Evolutionary conservation across 2,888 invertebrate genomes (phyloP).

Genomic region (Drosophila limbata): DNA sequence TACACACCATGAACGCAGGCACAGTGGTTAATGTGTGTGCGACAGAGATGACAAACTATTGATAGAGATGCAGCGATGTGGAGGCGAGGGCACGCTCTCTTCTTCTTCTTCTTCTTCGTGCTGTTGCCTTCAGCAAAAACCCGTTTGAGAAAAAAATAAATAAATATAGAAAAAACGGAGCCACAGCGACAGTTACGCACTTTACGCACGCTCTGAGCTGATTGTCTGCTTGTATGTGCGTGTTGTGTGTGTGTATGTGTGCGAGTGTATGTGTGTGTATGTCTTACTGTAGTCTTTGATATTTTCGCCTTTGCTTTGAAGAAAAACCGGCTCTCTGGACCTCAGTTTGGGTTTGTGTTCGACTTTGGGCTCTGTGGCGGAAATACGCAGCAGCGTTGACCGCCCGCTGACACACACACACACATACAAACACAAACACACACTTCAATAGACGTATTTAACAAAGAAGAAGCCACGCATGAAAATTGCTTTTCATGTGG

Average conservation of each 20-base stretch:
- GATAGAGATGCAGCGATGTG: constrained; percentile 33
- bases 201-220: constrained; percentile 75
- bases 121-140: constrained; percentile 63
- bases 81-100: constrained; percentile 19
- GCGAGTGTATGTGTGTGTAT: constrained; percentile 9
- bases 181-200: constrained; percentile 76
- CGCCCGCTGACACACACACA: constrained; percentile 51
- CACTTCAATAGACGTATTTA: constrained; percentile 33
- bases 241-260: constrained; percentile 10
- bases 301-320: constrained; percentile 62
- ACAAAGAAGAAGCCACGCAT: constrained; percentile 79
- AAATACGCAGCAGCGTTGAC: constrained; percentile 71
- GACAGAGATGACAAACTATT: constrained; percentile 15
- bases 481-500: constrained; percentile 77
- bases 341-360: constrained; percentile 47
- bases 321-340: constrained; percentile 71
- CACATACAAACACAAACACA: constrained; percentile 9
- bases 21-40: constrained; percentile 10
- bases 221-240: constrained; percentile 16
- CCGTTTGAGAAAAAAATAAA: constrained; percentile 56
- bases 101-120: constrained; percentile 3
- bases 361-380: constrained; percentile 63
- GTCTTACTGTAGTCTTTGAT: constrained; percentile 31
- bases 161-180: constrained; percentile 32
- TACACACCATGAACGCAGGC: constrained; percentile 64